phyloP scores from a whole-genome alignment of 2,113 vertebrate species.

The Lepus timidus region DNA sequence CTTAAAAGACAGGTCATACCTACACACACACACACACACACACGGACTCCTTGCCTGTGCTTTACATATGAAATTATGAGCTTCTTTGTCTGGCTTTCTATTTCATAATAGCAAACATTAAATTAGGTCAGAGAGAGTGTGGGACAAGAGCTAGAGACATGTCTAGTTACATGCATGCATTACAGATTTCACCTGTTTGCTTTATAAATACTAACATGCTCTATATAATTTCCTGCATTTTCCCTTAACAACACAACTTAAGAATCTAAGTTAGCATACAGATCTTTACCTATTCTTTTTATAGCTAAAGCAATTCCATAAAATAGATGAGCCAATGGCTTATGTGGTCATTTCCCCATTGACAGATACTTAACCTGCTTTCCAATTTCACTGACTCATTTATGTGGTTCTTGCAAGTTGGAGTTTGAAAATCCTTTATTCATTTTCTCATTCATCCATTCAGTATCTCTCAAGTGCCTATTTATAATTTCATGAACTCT shows the following conservation, averaged over 20 bases:
- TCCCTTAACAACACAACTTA: not conserved
- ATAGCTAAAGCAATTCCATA: conserved; percentile 3
- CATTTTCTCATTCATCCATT: conserved; percentile 33
- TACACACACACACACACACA: not conserved
- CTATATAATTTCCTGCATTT: not conserved
- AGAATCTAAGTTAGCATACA: not conserved
- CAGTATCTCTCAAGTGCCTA: conserved; percentile 13
- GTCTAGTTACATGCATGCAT: not conserved
- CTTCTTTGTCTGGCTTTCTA: conserved; percentile 12
- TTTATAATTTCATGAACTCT: conserved; percentile 45
- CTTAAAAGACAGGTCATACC: not conserved
- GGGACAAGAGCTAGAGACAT: not conserved
- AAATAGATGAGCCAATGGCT: not conserved
- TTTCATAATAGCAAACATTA: not conserved
- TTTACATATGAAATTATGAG: not conserved
- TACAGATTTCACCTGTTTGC: not conserved
- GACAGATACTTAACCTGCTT: not conserved
- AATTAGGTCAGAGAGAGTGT: not conserved
- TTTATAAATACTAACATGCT: not conserved
- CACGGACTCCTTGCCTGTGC: not conserved
- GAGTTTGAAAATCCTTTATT: conserved; percentile 45
- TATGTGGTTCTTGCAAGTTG: not conserved
- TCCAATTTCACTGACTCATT: not conserved
- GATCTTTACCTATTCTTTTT: not conserved
- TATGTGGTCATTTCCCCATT: not conserved